Conservation (phyloP, 2,113 vertebrate species). For the Nanger granti region DNA sequence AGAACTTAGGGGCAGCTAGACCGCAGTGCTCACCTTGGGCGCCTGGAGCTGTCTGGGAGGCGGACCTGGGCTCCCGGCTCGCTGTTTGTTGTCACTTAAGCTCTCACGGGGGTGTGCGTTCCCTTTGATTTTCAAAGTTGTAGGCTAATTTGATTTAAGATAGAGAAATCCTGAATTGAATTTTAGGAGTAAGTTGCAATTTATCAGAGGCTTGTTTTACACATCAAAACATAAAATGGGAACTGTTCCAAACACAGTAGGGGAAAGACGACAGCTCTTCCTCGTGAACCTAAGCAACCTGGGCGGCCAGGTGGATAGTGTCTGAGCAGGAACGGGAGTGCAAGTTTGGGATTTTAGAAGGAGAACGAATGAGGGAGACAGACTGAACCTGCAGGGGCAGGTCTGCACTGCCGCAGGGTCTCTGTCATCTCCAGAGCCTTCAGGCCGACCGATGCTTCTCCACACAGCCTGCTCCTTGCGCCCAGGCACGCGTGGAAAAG, state of each 20-base stretch:
- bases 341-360: not conserved
- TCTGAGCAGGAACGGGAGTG: not conserved
- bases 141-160: not conserved
- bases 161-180: not conserved
- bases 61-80: not conserved
- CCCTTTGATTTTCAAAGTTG: not conserved
- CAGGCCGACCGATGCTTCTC: not conserved
- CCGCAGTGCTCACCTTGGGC: not conserved
- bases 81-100: not conserved
- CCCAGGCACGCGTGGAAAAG: rapidly evolving
- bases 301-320: not conserved
- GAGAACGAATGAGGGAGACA: not conserved
- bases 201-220: not conserved
- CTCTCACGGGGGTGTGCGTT: not conserved
- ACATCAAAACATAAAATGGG: not conserved
- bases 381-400: not conserved
- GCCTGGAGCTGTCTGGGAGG: not conserved
- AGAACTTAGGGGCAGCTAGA: not conserved
- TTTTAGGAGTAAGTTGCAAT: not conserved
- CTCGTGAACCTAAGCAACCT: not conserved
- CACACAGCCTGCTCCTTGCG: not conserved
- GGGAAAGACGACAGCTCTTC: not conserved
- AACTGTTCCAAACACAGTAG: not conserved
- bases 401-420: not conserved
- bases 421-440: not conserved